Evolutionary conservation across 1,140 invertebrate species (phyloP), one percentile per base, ranked within the genome.

Genomic region (Platorchestia sp.): DNA sequence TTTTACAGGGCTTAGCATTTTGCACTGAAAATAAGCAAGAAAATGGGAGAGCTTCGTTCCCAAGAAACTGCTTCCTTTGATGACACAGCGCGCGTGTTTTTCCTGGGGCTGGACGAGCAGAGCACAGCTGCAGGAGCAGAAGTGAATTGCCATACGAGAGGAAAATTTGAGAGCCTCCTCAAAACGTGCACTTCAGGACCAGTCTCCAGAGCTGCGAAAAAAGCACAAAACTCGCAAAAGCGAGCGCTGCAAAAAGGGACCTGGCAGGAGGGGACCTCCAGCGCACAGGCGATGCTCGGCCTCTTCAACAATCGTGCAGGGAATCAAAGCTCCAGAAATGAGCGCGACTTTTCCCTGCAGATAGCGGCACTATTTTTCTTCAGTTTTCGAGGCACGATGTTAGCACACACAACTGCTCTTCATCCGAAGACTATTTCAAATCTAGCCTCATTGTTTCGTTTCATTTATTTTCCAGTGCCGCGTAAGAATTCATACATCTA

Each of bases 81-180:
- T 75, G 59, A 75, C 59, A 75, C 59, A 75, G 59, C 10, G 59
- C 59, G 7, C 59, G 59, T 75, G 59, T 75, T 75, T 75, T 75
- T 75, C 59, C 59, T 75, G 14, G 36, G 59, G 14, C 1, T 75
- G 59, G 59, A 75, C 59, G 59, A 75, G 59, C 59, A 27, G 59
- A 75, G 59, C 59, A 75, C 59, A 75, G 59, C 59, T 75, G 59
- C 59, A 75, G 59, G 59, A 75, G 59, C 59, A 75, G 59, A 75
- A 75, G 59, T 75, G 59, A 75, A 75, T 75, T 75, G 59, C 59
- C 59, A 75, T 75, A 75, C 59, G 59, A 75, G 59, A 75, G 59
- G 59, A 75, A 75, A 75, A 75, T 75, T 75, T 75, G 59, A 75
- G 59, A 75, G 59, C 59, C 59, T 75, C 59, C 59, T 75, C 59